Base-by-base conservation (phyloP, 2,888 invertebrate genomes). In the Temnothorax rugatulus region DNA sequence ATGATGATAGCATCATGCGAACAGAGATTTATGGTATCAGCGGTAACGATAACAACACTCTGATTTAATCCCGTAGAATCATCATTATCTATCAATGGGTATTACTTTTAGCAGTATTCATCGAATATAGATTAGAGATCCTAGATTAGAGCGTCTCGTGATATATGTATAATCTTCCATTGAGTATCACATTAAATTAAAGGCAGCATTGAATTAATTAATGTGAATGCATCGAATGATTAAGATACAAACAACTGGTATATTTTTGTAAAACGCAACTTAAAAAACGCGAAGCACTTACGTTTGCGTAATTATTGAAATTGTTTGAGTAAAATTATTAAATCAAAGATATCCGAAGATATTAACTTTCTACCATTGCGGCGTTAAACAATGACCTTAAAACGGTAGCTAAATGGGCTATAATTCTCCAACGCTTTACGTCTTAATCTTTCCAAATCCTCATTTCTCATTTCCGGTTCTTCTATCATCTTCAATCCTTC, bases 1-100 rank as follows among this genome's bases (percentile, higher is more conserved):
- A 57, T 21, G 88, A 84, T 86, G 88, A 84, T 86, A 87, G 71
- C 57, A 75, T 76, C 75, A 75, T 69, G 66, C 38, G 71, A 77
- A 44, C 38, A 59, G 25, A 63, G 21, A 66, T 9, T 50, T 34
- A 34, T 9, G 87, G 84, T 89, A 89, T 89, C 59, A 66, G 18
- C 44, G 63, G 79, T 84, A 84, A 88, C 79, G 82, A 75, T 83
- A 83, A 50, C 34, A 11, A 11, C 21, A 29, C 63, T 21, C 21
- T 63, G 41, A 38, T 66, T 66, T 75, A 73, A 76, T 77, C 44
- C 25, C 41, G 47, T 54, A 76, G 50, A 50, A 50, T 74, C 64
- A 82, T 77, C 50, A 15, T 38, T 1, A 63, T 63, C 63, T 59
- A 59, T 29, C 25, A 59, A 61, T 74, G 44, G 44, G 18, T 34